A percentile compares a stretch with the other conserved stretches of the same genome.
Conservation (phyloP, 2,113 vertebrate genomes). For the Hippocampus mohnikei region DNA sequence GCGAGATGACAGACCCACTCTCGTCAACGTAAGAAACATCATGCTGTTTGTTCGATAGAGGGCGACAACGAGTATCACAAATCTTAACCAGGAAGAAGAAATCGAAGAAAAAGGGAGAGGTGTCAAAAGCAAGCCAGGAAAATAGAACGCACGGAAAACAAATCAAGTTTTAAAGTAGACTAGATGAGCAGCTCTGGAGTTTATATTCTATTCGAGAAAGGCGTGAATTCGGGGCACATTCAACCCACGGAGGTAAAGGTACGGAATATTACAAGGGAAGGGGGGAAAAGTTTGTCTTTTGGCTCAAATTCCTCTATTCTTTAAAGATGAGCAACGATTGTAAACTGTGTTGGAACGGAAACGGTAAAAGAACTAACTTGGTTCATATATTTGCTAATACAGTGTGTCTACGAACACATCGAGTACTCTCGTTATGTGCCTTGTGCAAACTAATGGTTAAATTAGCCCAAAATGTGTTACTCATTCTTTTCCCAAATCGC, state of each 20-base stretch:
- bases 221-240: neutral
- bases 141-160: neutral
- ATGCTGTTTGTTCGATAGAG: neutral
- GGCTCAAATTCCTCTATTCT: neutral
- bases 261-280: neutral
- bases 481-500: too few relatives aligned
- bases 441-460: too few relatives aligned
- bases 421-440: neutral
- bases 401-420: neutral
- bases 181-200: neutral
- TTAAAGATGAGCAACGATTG: neutral
- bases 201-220: too few relatives aligned
- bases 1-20: slow-evolving; percentile 26
- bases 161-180: neutral
- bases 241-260: neutral
- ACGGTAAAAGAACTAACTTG: too few relatives aligned
- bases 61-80: neutral
- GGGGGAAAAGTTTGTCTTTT: neutral
- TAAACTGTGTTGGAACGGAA: too few relatives aligned
- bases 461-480: too few relatives aligned
- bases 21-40: neutral
- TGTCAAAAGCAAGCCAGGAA: neutral
- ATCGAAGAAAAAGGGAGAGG: neutral
- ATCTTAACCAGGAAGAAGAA: neutral
- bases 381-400: neutral